These are phyloP conservation scores for Oppia nitens DNA, from an alignment of 1,140 invertebrate genomes.

Conservation along the genomic window DNA sequence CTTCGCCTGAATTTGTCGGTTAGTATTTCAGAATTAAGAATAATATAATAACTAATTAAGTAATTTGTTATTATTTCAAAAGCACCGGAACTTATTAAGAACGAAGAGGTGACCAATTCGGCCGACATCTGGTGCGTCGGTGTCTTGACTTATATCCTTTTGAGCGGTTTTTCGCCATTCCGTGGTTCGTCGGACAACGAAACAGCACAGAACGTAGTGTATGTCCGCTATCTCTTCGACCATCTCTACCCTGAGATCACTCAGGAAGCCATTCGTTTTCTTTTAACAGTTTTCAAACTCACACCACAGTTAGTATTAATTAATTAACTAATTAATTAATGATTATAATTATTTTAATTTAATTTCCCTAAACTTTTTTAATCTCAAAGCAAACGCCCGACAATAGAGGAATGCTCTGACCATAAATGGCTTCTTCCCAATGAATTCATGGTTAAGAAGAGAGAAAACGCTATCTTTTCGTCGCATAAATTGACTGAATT, in stretches of 20 bases:
- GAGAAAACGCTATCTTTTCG: constrained; percentile 68
- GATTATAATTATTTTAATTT: constrained; percentile 17
- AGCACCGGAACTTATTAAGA: constrained; percentile 72
- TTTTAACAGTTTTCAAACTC: constrained; percentile 86
- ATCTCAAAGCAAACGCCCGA: constrained; percentile 85
- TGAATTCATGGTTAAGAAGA: constrained; percentile 79
- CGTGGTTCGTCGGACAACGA: constrained; percentile 58
- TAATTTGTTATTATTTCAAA: constrained; percentile 18
- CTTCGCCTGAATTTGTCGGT: constrained; percentile 23
- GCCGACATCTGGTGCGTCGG: constrained; percentile 93
- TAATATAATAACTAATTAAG: constrained; percentile 10
- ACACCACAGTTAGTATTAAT: constrained; percentile 54
- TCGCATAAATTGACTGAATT: constrained; percentile 44
- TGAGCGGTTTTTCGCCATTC: constrained; percentile 88
- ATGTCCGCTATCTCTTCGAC: constrained; percentile 83
- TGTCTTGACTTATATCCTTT: constrained; percentile 74
- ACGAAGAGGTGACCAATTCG: constrained; percentile 61
- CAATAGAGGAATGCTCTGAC: constrained; percentile 80
- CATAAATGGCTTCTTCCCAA: constrained; percentile 82
- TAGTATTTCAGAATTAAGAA: constrained; percentile 5
- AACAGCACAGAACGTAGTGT: constrained; percentile 75
- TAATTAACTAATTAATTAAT: constrained; percentile 3
- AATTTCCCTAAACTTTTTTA: too few relatives aligned
- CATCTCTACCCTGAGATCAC: constrained; percentile 84
- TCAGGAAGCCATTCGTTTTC: constrained; percentile 79